These are phyloP conservation scores for Zosterops pallidus DNA, from an alignment of 2,113 vertebrate genomes.

Conservation along the genomic window DNA sequence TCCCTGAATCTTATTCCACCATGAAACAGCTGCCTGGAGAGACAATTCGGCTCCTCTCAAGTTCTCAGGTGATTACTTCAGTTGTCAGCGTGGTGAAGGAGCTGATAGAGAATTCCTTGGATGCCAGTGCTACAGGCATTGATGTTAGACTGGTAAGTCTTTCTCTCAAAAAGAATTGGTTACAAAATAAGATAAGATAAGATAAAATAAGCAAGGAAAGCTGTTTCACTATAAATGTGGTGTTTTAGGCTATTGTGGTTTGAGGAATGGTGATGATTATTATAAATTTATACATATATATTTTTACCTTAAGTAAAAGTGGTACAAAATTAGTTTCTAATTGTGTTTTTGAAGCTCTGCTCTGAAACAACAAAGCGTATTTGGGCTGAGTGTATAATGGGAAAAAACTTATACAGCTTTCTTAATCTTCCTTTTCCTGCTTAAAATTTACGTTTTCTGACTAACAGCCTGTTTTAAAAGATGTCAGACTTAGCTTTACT, in stretches of 20 bases:
- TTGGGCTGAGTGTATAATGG: neutral
- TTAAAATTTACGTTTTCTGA: neutral
- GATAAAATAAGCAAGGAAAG: neutral
- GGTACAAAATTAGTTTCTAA: neutral
- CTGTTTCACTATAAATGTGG: neutral
- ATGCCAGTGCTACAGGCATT: conserved; percentile 85
- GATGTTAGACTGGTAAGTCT: conserved; percentile 89
- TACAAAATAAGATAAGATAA: neutral
- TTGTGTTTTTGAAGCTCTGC: neutral
- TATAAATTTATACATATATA: neutral
- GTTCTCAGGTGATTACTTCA: conserved; percentile 91
- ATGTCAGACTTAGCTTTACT: neutral
- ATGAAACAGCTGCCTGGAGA: conserved; percentile 91
- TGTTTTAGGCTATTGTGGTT: neutral
- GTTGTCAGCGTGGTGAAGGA: conserved; percentile 93
- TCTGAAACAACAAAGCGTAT: neutral
- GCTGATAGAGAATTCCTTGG: conserved; percentile 91
- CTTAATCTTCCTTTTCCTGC: neutral
- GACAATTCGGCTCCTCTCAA: conserved; percentile 86
- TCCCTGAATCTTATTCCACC: neutral
- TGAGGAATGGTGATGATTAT: neutral
- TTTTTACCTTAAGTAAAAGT: neutral
- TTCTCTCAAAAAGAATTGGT: neutral
- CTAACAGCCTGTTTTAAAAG: neutral
- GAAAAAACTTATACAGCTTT: neutral